Conservation (phyloP, 1,140 invertebrate species). For the Drosophila insularis region DNA sequence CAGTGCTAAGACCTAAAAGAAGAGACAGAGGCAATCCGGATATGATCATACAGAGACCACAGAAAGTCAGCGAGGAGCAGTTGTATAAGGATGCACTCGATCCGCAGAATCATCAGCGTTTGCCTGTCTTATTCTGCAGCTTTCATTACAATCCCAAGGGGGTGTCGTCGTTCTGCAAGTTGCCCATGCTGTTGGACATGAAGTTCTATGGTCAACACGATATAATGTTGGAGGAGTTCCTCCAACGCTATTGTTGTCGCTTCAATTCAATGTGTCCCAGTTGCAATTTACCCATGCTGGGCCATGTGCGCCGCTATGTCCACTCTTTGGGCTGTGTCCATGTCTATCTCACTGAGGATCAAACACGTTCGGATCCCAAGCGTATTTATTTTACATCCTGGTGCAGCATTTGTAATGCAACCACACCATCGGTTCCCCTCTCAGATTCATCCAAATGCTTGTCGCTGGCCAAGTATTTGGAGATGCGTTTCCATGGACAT, state of each 20-base stretch:
- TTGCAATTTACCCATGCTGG: constrained; percentile 93
- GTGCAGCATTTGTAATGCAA: constrained; percentile 90
- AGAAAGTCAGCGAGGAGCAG: constrained; percentile 67
- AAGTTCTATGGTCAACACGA: constrained; percentile 97
- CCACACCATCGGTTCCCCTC: constrained; percentile 89
- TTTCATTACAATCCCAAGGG: constrained; percentile 86
- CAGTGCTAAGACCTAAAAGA: constrained; percentile 60
- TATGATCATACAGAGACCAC: constrained; percentile 46
- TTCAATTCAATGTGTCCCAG: constrained; percentile 93
- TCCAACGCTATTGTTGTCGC: constrained; percentile 96
- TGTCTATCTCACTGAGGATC: constrained; percentile 84
- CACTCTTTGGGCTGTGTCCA: constrained; percentile 90
- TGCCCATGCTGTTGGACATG: constrained; percentile 85
- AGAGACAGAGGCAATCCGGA: constrained; percentile 21
- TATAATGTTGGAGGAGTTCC: constrained; percentile 96
- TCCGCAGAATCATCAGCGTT: constrained; percentile 92
- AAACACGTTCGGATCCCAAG: constrained; percentile 80
- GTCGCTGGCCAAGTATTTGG: constrained; percentile 95
- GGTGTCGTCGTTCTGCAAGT: constrained; percentile 72
- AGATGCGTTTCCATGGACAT: constrained; percentile 92
- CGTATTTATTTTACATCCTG: constrained; percentile 95
- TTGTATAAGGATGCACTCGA: constrained; percentile 90
- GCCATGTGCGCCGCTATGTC: constrained; percentile 92
- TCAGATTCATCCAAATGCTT: constrained; percentile 92
- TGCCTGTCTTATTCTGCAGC: constrained; percentile 96